phyloP scores from a whole-genome alignment of 2,797 vertebrate genomes.

The Emys orbicularis region DNA sequence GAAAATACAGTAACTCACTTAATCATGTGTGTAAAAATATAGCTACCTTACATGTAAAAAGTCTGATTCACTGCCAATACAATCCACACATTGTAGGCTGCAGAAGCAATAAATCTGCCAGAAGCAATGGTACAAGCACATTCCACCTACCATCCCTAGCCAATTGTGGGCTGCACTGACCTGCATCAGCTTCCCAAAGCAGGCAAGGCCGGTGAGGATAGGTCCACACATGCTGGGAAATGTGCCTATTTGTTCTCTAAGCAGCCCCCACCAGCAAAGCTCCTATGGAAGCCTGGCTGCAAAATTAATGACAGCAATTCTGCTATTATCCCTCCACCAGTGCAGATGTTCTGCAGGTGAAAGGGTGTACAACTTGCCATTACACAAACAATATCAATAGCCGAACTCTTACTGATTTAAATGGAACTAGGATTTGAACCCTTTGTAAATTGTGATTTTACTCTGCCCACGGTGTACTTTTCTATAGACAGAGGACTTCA shows the following conservation, averaged over 20 bases:
- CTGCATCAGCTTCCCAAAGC: not conserved
- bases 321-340: not conserved
- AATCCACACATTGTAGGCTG: not conserved
- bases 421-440: not conserved
- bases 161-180: not conserved
- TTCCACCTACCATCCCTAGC: not conserved
- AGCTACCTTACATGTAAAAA: not conserved
- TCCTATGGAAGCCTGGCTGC: not conserved
- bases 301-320: not conserved
- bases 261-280: too few species aligned
- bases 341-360: accelerated
- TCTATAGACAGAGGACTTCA: not conserved
- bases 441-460: not conserved
- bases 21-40: slow-evolving; percentile 31
- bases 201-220: not conserved
- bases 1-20: slow-evolving; percentile 63
- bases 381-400: slow-evolving; percentile 1
- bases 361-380: not conserved
- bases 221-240: not conserved
- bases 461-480: not conserved
- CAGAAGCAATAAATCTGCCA: not conserved
- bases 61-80: not conserved
- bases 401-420: not conserved
- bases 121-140: not conserved
- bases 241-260: not conserved